A percentile compares a stretch with the other conserved stretches of the same genome.
Conservation (phyloP, 2,888 invertebrate species). For the Dicyrtomina minuta region DNA sequence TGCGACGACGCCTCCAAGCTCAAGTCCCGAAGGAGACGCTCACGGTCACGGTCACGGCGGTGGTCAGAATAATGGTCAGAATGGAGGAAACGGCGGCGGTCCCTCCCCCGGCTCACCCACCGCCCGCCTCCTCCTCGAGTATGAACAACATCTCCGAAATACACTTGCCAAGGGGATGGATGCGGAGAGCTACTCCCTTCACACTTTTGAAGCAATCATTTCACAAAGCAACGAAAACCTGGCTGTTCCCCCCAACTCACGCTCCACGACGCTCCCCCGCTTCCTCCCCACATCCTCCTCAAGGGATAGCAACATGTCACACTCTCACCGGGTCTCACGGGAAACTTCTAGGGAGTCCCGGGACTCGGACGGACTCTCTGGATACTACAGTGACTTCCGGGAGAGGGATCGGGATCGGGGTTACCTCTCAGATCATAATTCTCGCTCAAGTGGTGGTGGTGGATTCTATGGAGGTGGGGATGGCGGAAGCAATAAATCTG, state of each 20-base stretch:
- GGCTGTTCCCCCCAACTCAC: constrained; percentile 54
- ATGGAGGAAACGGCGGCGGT: background rate
- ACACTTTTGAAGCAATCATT: constrained; percentile 87
- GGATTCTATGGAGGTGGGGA: constrained; percentile 69
- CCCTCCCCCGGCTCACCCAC: constrained; percentile 41
- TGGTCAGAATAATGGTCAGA: background rate
- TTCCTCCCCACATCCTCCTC: constrained; percentile 37
- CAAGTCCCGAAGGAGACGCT: constrained; percentile 62
- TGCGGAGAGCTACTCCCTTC: constrained; percentile 89
- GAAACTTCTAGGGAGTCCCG: constrained; percentile 52
- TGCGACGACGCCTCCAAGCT: constrained; percentile 84
- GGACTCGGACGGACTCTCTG: constrained; percentile 52
- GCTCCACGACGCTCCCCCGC: constrained; percentile 53
- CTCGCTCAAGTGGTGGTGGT: constrained; percentile 67
- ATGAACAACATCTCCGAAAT: constrained; percentile 90
- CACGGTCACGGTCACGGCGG: too few species aligned
- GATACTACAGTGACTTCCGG: constrained; percentile 77
- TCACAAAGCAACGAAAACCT: constrained; percentile 95
- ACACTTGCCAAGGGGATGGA: constrained; percentile 93
- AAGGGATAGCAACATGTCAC: constrained; percentile 48
- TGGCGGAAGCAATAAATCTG: constrained; percentile 37
- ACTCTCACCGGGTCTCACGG: constrained; percentile 46
- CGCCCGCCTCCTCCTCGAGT: constrained; percentile 80
- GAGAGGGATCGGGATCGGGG: constrained; percentile 73
- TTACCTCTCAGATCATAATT: constrained; percentile 78